Evolutionary conservation across 2,113 vertebrate species (phyloP).

Genomic region (Canis aureus): DNA sequence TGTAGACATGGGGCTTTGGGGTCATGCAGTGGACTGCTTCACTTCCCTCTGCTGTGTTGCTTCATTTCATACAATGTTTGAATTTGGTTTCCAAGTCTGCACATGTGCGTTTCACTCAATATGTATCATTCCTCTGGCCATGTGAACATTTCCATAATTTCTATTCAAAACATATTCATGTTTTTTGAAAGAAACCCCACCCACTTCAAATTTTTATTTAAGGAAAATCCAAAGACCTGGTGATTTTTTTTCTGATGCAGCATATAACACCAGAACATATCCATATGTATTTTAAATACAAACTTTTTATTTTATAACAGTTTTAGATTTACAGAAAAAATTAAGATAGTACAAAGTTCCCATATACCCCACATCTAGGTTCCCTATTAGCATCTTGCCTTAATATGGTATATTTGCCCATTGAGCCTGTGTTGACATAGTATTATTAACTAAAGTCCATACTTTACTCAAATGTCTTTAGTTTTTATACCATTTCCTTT

Average conservation of each 20-base stretch:
- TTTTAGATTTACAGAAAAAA: not conserved
- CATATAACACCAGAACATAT: not conserved
- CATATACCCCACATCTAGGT: not conserved
- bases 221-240: not conserved
- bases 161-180: not conserved
- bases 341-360: not conserved
- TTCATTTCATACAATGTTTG: not conserved
- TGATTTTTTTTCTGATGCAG: not conserved
- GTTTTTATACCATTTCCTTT: not conserved
- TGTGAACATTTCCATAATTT: not conserved
- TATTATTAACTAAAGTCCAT: not conserved
- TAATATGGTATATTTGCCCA: not conserved
- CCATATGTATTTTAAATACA: not conserved
- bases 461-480: not conserved
- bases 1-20: accelerated
- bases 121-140: not conserved
- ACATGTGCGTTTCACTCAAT: not conserved
- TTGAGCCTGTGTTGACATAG: not conserved
- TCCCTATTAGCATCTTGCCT: not conserved
- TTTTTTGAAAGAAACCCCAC: not conserved
- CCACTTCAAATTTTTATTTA: not conserved
- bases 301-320: not conserved
- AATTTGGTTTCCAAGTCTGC: not conserved
- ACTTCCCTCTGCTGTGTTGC: not conserved
- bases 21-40: accelerated